Conservation (phyloP, 2,888 invertebrate species). For the Aphidius colemani region DNA sequence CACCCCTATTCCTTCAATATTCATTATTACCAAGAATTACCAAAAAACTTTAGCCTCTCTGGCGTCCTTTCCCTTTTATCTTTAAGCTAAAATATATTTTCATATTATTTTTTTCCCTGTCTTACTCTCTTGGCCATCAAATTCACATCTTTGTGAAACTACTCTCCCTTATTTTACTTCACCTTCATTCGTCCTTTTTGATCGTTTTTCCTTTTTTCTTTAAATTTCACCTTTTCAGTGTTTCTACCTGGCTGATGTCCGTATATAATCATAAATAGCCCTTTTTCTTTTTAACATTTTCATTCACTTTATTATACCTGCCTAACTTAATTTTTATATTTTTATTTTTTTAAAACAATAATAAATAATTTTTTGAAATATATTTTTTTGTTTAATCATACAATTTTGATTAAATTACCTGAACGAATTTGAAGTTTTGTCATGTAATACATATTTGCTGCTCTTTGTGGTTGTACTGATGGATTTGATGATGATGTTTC, state of each 20-base stretch:
- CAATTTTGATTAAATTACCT: constrained; percentile 55
- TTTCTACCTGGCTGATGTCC: background rate
- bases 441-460: constrained; percentile 94
- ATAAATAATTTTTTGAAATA: background rate
- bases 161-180: no score
- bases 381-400: background rate
- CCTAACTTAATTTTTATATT: no score
- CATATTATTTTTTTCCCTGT: no score
- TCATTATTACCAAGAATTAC: background rate
- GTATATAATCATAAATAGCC: background rate
- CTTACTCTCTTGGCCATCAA: no score
- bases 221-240: background rate
- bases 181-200: no score
- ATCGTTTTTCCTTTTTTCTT: background rate
- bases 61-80: no score
- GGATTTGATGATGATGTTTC: constrained; percentile 91
- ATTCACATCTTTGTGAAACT: no score
- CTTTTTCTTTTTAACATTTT: background rate
- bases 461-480: constrained; percentile 77
- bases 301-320: background rate
- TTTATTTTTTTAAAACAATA: no score
- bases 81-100: no score
- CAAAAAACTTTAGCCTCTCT: no score
- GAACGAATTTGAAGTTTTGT: constrained; percentile 88
- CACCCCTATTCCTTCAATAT: constrained; percentile 17